Conservation (phyloP, 2,888 invertebrate species). For the Neoscelio sp. region DNA sequence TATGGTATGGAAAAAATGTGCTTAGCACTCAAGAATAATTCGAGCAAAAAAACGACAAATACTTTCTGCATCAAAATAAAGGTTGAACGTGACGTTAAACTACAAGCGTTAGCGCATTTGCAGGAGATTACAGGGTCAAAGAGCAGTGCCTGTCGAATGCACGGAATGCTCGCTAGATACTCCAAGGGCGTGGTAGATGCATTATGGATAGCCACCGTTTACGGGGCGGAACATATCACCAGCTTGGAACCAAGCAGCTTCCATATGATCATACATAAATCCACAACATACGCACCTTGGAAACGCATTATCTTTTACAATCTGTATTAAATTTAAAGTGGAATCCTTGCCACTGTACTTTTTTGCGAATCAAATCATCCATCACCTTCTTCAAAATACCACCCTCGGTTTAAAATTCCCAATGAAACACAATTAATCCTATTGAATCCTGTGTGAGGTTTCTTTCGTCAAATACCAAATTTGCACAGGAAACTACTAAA, state of each 20-base stretch:
- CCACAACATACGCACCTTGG: constrained; percentile 43
- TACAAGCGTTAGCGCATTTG: constrained; percentile 56
- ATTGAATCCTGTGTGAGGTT: too few relatives aligned
- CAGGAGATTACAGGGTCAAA: constrained; percentile 59
- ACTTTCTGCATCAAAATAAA: constrained; percentile 31
- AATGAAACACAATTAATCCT: too few relatives aligned
- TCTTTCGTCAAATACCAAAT: too few relatives aligned
- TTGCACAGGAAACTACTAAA: too few relatives aligned
- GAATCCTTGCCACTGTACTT: constrained; percentile 14
- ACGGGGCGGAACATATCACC: constrained; percentile 65
- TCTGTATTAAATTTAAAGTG: constrained; percentile 44
- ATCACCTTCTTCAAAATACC: too few relatives aligned
- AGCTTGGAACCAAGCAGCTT: constrained; percentile 61
- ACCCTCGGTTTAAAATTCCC: too few relatives aligned
- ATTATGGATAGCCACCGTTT: constrained; percentile 72
- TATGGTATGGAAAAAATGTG: too few relatives aligned
- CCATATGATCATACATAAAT: constrained; percentile 55
- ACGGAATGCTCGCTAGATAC: constrained; percentile 61
- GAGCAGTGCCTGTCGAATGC: constrained; percentile 64
- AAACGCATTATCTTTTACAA: constrained; percentile 39
- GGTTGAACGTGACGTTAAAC: constrained; percentile 50
- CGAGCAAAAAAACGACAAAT: constrained; percentile 20
- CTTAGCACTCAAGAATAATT: not conserved
- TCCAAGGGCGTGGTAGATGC: constrained; percentile 72
- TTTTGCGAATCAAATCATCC: constrained; percentile 7